Evolutionary conservation across 1,140 invertebrate genomes (phyloP).

Genomic region (Olivierus martensii): DNA sequence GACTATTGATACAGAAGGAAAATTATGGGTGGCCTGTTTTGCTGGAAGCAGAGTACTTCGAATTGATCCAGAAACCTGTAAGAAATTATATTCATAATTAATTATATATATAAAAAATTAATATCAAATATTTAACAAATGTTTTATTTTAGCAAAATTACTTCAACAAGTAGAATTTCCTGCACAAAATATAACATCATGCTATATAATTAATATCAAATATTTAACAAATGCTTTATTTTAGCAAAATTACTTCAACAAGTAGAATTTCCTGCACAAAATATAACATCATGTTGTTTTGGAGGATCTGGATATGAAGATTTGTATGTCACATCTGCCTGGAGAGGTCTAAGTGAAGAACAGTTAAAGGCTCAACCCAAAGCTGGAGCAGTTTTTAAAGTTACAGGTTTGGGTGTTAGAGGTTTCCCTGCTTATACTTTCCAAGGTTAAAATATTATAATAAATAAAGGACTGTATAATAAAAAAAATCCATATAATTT

Average conservation of each 20-base stretch:
- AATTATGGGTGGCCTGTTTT: slow-evolving; percentile 54
- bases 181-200: slow-evolving; percentile 56
- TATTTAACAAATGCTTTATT: too few relatives aligned
- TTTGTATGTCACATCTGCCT: slow-evolving; percentile 58
- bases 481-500: too few relatives aligned
- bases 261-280: slow-evolving; percentile 47
- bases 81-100: too few relatives aligned
- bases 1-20: slow-evolving; percentile 55
- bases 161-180: slow-evolving; percentile 43
- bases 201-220: too few relatives aligned
- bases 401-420: slow-evolving; percentile 27
- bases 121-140: too few relatives aligned
- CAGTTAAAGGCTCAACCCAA: slow-evolving; percentile 41
- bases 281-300: slow-evolving; percentile 63
- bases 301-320: slow-evolving; percentile 58
- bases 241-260: slow-evolving; percentile 21
- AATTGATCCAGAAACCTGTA: slow-evolving; percentile 26
- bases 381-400: slow-evolving; percentile 53
- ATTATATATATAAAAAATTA: too few relatives aligned
- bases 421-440: slow-evolving; percentile 4
- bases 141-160: too few relatives aligned
- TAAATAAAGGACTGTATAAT: too few relatives aligned
- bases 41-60: slow-evolving; percentile 33
- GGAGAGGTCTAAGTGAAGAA: slow-evolving; percentile 31
- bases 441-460: too few relatives aligned